phyloP scores from a whole-genome alignment of 1,140 invertebrate genomes.

The Pristionchus pacificus region DNA sequence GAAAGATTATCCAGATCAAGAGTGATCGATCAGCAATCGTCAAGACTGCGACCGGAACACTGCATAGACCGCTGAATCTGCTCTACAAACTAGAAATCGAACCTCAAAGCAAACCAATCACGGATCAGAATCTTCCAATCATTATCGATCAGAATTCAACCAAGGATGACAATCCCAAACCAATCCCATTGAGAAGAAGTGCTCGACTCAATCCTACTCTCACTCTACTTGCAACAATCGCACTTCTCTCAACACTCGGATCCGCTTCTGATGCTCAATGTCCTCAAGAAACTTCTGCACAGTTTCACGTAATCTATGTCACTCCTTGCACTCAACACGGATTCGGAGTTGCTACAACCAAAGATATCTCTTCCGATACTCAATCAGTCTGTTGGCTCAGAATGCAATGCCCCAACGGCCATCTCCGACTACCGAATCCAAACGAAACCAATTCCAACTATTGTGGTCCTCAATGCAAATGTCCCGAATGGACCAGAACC shows the following conservation, averaged over 20 bases:
- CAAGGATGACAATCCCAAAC: not conserved
- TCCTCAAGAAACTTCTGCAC: not conserved
- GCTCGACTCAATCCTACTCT: not conserved
- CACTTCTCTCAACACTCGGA: not conserved
- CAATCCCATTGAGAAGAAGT: not conserved
- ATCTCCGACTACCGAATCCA: not conserved
- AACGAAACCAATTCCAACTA: not conserved
- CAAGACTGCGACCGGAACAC: not conserved
- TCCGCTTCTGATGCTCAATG: not conserved
- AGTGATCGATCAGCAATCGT: not conserved
- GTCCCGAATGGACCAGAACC: not conserved
- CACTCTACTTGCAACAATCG: not conserved
- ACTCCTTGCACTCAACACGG: not conserved
- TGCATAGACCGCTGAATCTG: not conserved
- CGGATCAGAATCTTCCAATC: not conserved
- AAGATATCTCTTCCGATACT: not conserved
- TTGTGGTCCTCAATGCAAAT: not conserved
- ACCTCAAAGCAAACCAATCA: not conserved
- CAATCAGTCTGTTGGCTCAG: not conserved
- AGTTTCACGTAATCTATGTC: not conserved
- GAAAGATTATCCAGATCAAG: not conserved
- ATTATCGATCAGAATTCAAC: not conserved
- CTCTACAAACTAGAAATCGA: not conserved
- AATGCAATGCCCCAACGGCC: not conserved
- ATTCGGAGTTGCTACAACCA: not conserved